phyloP scores from a whole-genome alignment of 2,113 vertebrate species.

The Ardeotis arabs region DNA sequence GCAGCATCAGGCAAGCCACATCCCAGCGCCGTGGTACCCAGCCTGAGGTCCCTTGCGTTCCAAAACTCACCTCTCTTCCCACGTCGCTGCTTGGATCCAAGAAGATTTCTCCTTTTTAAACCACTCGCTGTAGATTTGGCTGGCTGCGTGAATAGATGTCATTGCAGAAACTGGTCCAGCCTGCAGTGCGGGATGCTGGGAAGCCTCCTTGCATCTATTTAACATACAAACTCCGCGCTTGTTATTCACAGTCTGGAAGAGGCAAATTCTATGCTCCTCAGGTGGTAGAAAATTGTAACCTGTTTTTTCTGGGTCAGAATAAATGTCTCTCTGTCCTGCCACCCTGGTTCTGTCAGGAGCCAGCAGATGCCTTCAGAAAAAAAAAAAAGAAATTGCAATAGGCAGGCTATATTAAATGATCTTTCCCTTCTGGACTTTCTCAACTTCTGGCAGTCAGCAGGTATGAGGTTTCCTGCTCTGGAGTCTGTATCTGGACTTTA shows the following conservation, averaged over 20 bases:
- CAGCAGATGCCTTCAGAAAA: neutral
- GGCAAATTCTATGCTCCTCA: neutral
- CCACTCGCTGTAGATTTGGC: neutral
- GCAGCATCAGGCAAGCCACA: neutral
- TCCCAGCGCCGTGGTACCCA: neutral
- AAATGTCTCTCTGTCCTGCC: neutral
- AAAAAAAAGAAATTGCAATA: neutral
- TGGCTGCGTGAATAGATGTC: neutral
- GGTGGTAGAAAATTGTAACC: neutral
- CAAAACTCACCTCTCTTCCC: neutral
- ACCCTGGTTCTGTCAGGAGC: neutral
- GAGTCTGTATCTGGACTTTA: constrained; percentile 39
- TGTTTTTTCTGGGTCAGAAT: neutral
- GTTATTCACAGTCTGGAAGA: neutral
- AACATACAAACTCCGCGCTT: no score
- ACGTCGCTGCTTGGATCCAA: accelerated
- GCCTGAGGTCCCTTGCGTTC: neutral
- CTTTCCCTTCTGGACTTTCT: constrained; percentile 41
- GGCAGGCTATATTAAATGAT: constrained; percentile 8
- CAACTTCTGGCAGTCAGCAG: constrained; percentile 22
- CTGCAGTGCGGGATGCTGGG: neutral
- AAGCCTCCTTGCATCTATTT: neutral
- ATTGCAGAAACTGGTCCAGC: neutral
- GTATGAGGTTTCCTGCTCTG: constrained; percentile 52
- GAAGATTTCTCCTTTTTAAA: neutral